These are phyloP conservation scores for Ennomos fuscantarius DNA, from an alignment of 2,888 invertebrate genomes.

Conservation along the genomic window DNA sequence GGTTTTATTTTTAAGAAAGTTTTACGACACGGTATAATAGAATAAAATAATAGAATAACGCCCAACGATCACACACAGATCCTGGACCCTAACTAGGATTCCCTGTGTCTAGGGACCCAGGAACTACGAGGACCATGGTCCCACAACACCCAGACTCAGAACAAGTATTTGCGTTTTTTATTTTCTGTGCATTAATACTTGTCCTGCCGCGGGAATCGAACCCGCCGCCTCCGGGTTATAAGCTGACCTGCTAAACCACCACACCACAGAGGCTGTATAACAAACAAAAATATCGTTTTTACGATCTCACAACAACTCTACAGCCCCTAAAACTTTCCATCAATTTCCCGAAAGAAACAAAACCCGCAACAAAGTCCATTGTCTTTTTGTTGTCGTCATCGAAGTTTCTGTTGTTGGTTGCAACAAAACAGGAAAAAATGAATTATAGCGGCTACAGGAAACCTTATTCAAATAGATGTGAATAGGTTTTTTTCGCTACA, in stretches of 20 bases:
- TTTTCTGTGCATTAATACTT: no score
- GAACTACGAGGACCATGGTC: no score
- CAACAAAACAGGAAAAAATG: constrained; percentile 25
- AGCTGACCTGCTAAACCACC: no score
- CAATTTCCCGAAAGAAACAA: constrained; percentile 23
- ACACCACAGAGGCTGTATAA: no score
- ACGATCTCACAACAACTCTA: neutral
- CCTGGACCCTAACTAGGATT: no score
- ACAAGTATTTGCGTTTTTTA: no score
- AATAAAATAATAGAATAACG: no score
- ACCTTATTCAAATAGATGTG: constrained; percentile 30
- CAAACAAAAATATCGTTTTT: neutral
- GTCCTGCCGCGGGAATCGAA: no score
- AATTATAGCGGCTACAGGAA: constrained; percentile 22
- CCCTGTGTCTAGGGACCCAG: no score
- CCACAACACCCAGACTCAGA: no score
- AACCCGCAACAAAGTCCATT: neutral
- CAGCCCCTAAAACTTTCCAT: neutral
- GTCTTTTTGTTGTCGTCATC: constrained; percentile 12
- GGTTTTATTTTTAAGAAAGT: neutral
- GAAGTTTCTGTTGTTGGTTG: constrained; percentile 22
- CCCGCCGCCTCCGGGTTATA: no score
- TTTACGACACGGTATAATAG: neutral
- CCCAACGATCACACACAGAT: no score
- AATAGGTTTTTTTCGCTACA: constrained; percentile 31